A percentile compares a stretch with the other conserved stretches of the same genome.
Conservation (phyloP, 2,113 vertebrate species). For the Aspidoscelis tigris region DNA sequence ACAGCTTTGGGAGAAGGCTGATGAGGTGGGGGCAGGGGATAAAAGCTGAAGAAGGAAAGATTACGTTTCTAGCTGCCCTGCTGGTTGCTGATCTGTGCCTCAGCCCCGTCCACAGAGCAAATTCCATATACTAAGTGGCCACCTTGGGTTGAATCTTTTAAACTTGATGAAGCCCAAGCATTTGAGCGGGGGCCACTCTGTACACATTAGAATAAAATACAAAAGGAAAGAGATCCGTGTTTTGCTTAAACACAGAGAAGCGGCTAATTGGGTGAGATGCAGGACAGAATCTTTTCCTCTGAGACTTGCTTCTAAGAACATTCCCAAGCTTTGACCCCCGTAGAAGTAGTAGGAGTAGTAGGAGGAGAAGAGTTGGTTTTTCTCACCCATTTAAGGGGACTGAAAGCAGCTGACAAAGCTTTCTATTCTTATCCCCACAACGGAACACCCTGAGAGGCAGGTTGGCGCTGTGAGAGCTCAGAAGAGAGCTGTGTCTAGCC, state of each 20-base stretch:
- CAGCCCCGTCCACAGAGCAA: neutral
- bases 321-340: neutral
- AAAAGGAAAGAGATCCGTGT: neutral
- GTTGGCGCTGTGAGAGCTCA: no score
- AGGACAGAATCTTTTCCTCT: neutral
- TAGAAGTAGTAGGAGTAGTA: no score
- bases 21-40: neutral
- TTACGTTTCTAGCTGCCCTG: neutral
- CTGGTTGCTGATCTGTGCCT: neutral
- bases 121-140: neutral
- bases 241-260: neutral
- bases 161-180: no score
- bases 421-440: no score
- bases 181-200: no score
- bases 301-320: neutral
- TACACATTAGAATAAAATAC: neutral
- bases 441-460: no score
- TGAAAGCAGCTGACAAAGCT: no score
- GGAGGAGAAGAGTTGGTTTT: no score
- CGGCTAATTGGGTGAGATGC: neutral
- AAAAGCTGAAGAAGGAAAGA: conserved; percentile 3
- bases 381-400: no score
- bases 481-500: no score
- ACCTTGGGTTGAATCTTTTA: neutral
- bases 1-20: conserved; percentile 15